A percentile compares a stretch with the other conserved stretches of the same genome.
These are phyloP conservation scores for Tetragonula carbonaria DNA, from an alignment of 2,888 invertebrate species.

Conservation along the genomic window DNA sequence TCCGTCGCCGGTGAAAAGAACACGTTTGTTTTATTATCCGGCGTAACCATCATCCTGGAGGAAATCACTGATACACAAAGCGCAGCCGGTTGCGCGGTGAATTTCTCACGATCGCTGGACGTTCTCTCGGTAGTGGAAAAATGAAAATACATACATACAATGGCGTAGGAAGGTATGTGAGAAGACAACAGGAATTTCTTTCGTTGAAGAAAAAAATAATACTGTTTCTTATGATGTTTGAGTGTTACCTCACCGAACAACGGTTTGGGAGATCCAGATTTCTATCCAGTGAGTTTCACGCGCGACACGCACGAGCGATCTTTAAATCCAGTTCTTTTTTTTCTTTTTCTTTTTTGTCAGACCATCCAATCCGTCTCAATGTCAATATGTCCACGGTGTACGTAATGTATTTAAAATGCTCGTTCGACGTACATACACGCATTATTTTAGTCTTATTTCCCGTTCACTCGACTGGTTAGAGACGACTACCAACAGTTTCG, in stretches of 20 bases:
- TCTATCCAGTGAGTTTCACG: not conserved
- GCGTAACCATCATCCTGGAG: conserved; percentile 62
- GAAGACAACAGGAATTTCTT: conserved; percentile 42
- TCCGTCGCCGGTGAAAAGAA: conserved; percentile 37
- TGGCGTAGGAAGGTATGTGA: conserved; percentile 58
- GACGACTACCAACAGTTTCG: conserved; percentile 38
- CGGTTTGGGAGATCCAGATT: not conserved
- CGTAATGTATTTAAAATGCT: not conserved
- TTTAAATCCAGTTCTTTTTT: not conserved
- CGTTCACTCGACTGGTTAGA: not conserved
- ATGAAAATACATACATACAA: conserved; percentile 53
- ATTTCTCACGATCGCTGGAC: conserved; percentile 70
- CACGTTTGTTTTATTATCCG: conserved; percentile 66
- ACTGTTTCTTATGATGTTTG: not conserved
- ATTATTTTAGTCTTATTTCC: conserved; percentile 17
- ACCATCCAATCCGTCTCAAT: conserved; percentile 20
- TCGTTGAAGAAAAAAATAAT: not conserved
- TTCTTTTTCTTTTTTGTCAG: not conserved
- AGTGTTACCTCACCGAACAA: conserved; percentile 16
- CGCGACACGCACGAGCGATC: conserved; percentile 29
- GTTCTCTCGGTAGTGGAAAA: conserved; percentile 48
- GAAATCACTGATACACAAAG: conserved; percentile 53
- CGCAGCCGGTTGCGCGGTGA: conserved; percentile 40
- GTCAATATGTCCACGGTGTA: not conserved
- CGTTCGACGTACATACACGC: not conserved